Conservation (phyloP, 1,140 invertebrate species). For the Drosophila lini region DNA sequence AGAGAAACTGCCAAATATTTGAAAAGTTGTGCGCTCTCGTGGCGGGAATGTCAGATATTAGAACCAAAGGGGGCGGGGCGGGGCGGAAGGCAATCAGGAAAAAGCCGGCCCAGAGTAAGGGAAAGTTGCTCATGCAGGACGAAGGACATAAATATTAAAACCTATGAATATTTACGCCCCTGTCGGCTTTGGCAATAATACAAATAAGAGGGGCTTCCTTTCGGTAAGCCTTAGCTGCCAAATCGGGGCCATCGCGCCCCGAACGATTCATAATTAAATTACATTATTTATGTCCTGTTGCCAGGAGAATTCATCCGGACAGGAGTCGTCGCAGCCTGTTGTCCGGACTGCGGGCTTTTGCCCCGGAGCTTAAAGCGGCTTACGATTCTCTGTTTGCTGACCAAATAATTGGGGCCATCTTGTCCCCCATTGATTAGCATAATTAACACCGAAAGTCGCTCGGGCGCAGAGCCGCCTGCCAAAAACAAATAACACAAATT, state of each 20-base stretch:
- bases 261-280: slow-evolving; percentile 76
- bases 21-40: slow-evolving; percentile 63
- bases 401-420: slow-evolving; percentile 67
- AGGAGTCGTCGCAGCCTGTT: slow-evolving; percentile 34
- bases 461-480: slow-evolving; percentile 17
- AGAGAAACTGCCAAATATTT: slow-evolving; percentile 76
- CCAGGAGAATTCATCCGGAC: slow-evolving; percentile 46
- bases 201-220: slow-evolving; percentile 19
- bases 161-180: slow-evolving; percentile 69
- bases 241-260: slow-evolving; percentile 35
- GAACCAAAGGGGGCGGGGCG: slow-evolving; percentile 6
- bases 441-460: slow-evolving; percentile 45
- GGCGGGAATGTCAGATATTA: slow-evolving; percentile 57
- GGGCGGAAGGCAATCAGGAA: slow-evolving; percentile 47
- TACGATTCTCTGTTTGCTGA: slow-evolving; percentile 67
- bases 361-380: slow-evolving; percentile 69
- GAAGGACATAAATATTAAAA: slow-evolving; percentile 59
- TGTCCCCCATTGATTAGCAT: slow-evolving; percentile 53
- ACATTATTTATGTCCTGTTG: slow-evolving; percentile 72
- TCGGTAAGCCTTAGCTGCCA: slow-evolving; percentile 30
- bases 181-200: slow-evolving; percentile 59
- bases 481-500: slow-evolving; percentile 19
- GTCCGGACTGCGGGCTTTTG: slow-evolving; percentile 27
- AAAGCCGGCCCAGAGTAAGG: slow-evolving; percentile 15
- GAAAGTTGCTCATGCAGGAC: slow-evolving; percentile 49